Percentiles rank a stretch among this genome's conserved stretches.
Evolutionary conservation across 1,140 invertebrate species (phyloP).

Genomic region (Drosophila burlai): DNA sequence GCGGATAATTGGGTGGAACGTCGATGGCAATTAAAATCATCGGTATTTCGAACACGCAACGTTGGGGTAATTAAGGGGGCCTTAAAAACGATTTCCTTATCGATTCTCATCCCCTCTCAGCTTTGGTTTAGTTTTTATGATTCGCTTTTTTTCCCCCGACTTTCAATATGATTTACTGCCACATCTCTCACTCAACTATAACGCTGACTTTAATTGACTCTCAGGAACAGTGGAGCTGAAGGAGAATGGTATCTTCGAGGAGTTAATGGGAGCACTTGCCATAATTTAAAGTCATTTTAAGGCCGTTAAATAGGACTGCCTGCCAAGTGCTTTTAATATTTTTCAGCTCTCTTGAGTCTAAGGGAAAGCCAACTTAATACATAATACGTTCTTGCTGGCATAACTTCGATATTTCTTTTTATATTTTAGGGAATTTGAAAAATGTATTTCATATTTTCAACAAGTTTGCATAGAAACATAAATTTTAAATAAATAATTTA

Average conservation of each 20-base stretch:
- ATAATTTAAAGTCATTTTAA: constrained; percentile 13
- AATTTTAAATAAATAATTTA: too few relatives aligned
- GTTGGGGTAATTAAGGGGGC: constrained; percentile 8
- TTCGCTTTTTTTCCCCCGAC: neutral
- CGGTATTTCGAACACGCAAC: constrained; percentile 23
- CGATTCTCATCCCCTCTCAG: constrained; percentile 8
- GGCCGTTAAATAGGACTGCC: neutral
- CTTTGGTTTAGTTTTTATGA: neutral
- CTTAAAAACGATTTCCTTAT: constrained; percentile 20
- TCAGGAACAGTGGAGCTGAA: neutral
- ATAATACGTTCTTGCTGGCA: neutral
- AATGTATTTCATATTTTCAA: neutral
- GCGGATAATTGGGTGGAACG: constrained; percentile 23
- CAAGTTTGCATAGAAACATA: too few relatives aligned
- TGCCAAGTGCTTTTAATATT: neutral
- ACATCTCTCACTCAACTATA: constrained; percentile 16
- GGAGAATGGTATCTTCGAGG: neutral
- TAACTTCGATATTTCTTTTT: neutral
- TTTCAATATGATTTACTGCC: constrained; percentile 24
- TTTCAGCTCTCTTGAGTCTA: neutral
- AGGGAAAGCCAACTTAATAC: neutral
- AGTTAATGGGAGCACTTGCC: neutral
- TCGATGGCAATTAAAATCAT: constrained; percentile 47
- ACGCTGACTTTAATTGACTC: constrained; percentile 42
- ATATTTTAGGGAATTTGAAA: neutral